phyloP scores from a whole-genome alignment of 2,888 invertebrate species.

The Heliothis peltigera region DNA sequence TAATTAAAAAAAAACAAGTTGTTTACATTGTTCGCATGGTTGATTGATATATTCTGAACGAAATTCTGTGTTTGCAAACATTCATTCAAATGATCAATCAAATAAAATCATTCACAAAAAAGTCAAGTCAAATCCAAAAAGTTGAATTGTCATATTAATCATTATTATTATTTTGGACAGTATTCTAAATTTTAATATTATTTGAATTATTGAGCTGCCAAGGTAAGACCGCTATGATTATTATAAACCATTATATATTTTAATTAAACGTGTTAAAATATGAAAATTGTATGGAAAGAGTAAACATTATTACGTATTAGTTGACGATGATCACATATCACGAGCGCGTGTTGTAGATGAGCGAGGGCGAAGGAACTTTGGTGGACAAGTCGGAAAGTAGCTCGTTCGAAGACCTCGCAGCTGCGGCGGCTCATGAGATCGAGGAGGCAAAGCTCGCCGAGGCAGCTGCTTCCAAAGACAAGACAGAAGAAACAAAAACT shows the following conservation, averaged over 20 bases:
- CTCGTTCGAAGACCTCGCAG: conserved; percentile 91
- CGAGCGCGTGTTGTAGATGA: conserved; percentile 80
- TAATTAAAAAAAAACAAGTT: neutral
- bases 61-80: conserved; percentile 22
- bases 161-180: conserved; percentile 60
- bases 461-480: conserved; percentile 78
- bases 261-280: conserved; percentile 20
- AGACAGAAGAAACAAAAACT: conserved; percentile 70
- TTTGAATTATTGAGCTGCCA: conserved; percentile 45
- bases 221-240: conserved; percentile 61
- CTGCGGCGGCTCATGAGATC: conserved; percentile 89
- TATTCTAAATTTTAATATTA: conserved; percentile 48
- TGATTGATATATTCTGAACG: conserved; percentile 8
- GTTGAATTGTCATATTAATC: conserved; percentile 78
- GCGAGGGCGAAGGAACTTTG: conserved; percentile 81
- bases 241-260: conserved; percentile 16
- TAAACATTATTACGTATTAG: conserved; percentile 75
- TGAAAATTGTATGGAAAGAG: conserved; percentile 43
- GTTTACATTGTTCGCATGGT: no score
- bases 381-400: conserved; percentile 91
- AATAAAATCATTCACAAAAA: conserved; percentile 60
- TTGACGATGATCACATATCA: conserved; percentile 66
- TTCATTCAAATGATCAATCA: conserved; percentile 37
- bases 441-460: conserved; percentile 86
- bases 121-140: conserved; percentile 71